Conservation (phyloP, 2,797 vertebrate genomes). For the Melanotaenia pygmaea region DNA sequence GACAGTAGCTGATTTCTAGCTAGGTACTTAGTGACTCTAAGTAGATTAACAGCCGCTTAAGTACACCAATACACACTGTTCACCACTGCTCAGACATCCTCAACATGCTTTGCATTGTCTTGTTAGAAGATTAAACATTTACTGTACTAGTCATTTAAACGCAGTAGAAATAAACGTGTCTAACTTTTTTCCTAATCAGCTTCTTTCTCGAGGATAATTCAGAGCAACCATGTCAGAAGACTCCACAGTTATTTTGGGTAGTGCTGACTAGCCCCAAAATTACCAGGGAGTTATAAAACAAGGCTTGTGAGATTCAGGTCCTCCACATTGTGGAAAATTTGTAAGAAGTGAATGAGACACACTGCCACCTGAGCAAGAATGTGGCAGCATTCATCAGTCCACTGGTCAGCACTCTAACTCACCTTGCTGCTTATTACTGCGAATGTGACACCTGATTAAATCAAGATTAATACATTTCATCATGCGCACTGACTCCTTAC, state of each 20-base stretch:
- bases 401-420: conserved; percentile 35
- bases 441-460: conserved; percentile 63
- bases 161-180: conserved; percentile 24
- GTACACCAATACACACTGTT: conserved; percentile 81
- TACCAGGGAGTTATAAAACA: conserved; percentile 29
- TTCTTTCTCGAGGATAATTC: conserved; percentile 27
- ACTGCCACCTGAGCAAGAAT: conserved; percentile 32
- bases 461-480: conserved; percentile 54
- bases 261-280: conserved; percentile 39
- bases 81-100: conserved; percentile 68
- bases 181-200: conserved; percentile 5
- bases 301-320: conserved; percentile 17
- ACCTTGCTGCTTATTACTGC: conserved; percentile 43
- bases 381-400: conserved; percentile 1
- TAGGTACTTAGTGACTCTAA: conserved; percentile 85
- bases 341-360: conserved; percentile 15
- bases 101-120: conserved; percentile 55
- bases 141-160: conserved; percentile 32
- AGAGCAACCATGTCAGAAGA: conserved; percentile 23
- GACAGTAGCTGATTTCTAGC: conserved; percentile 82
- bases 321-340: conserved; percentile 25
- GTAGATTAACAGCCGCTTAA: conserved; percentile 89
- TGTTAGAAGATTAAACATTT: conserved; percentile 31
- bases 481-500: conserved; percentile 40
- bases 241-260: conserved; percentile 33